Conservation (phyloP, 2,888 invertebrate genomes). For the Cetonia aurata region DNA sequence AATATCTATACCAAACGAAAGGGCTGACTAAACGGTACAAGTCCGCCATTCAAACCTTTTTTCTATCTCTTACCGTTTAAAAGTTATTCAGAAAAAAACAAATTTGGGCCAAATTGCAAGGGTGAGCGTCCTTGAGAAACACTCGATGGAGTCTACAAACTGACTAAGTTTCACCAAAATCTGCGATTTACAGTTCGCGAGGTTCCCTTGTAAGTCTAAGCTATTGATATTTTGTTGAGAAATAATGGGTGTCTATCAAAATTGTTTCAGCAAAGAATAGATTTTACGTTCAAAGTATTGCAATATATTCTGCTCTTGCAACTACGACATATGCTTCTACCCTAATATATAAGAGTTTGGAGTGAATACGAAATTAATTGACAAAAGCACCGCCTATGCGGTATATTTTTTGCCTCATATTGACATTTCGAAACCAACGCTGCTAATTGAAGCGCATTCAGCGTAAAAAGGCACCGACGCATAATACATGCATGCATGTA, state of each 20-base stretch:
- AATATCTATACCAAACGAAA: neutral
- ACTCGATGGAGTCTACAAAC: too few species aligned
- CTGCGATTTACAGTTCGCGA: too few species aligned
- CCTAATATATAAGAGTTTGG: constrained; percentile 11
- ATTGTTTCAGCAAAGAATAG: too few species aligned
- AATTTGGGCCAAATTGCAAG: neutral
- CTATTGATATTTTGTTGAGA: too few species aligned
- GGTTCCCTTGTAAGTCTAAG: too few species aligned
- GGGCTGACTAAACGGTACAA: too few species aligned
- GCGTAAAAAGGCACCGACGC: constrained; percentile 14
- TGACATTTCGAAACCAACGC: constrained; percentile 9
- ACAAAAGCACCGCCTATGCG: constrained; percentile 19
- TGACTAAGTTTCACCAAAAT: too few species aligned
- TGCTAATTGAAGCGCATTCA: constrained; percentile 15
- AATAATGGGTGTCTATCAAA: too few species aligned
- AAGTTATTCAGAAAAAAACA: neutral
- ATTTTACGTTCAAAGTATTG: too few species aligned
- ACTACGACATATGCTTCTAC: neutral
- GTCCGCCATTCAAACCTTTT: neutral
- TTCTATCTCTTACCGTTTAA: neutral
- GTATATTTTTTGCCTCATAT: constrained; percentile 7
- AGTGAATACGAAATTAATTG: constrained; percentile 23
- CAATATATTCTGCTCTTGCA: neutral
- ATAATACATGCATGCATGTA: constrained; percentile 3
- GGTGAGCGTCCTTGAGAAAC: too few species aligned